A percentile compares a stretch with the other conserved stretches of the same genome.
phyloP scores from a whole-genome alignment of 2,888 invertebrate genomes.

The Actias luna region DNA sequence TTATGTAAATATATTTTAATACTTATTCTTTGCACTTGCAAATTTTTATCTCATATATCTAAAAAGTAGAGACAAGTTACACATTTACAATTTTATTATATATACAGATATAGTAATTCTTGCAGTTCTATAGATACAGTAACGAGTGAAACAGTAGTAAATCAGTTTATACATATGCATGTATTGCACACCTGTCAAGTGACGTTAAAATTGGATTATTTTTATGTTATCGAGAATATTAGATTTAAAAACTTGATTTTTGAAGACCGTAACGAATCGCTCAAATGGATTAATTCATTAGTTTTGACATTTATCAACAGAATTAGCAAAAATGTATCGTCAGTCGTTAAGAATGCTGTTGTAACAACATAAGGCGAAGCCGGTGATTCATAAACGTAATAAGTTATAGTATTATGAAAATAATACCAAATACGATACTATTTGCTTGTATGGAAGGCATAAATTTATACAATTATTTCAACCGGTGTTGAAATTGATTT shows the following conservation, averaged over 20 bases:
- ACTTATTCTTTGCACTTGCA: no score
- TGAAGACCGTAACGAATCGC: conserved; percentile 5
- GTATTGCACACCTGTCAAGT: neutral
- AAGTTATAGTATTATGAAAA: conserved; percentile 4
- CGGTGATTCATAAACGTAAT: conserved; percentile 31
- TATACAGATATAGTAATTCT: no score
- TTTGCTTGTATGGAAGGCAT: neutral
- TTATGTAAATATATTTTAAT: no score
- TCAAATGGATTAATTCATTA: conserved; percentile 15
- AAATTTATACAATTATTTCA: neutral
- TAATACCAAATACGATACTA: neutral
- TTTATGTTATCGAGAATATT: neutral
- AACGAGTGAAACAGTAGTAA: no score
- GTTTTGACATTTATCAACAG: conserved; percentile 20
- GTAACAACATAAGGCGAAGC: conserved; percentile 30
- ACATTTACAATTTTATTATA: no score
- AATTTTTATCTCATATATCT: no score
- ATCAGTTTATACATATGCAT: neutral
- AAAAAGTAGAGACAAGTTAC: no score
- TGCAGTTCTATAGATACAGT: no score
- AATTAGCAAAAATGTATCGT: conserved; percentile 30
- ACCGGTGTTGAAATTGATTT: neutral
- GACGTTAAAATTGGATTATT: neutral
- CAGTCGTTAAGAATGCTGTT: conserved; percentile 36
- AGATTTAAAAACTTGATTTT: neutral